Evolutionary conservation across 35 echinoderm and acorn worm genomes (phyloP).

Genomic region (Chiridota heheva): DNA sequence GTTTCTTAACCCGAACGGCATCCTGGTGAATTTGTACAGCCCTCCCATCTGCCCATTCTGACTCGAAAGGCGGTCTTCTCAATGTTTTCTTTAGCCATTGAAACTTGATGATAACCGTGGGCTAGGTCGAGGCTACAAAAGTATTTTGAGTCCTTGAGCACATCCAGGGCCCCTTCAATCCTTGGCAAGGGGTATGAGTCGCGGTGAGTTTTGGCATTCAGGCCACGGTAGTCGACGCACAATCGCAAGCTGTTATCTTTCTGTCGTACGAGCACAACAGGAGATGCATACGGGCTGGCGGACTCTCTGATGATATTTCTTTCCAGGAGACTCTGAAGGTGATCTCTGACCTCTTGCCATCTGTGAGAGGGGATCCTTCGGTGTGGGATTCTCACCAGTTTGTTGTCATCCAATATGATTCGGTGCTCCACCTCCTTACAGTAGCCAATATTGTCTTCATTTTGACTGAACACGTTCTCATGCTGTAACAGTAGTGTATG

Average conservation of each 20-base stretch:
- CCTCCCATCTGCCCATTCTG: too few species aligned
- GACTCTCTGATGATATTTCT: conserved; percentile 43
- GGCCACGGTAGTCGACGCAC: conserved; percentile 44
- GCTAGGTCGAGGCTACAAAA: too few species aligned
- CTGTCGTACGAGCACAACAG: conserved; percentile 47
- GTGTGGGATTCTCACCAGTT: conserved; percentile 15
- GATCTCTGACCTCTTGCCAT: conserved; percentile 13
- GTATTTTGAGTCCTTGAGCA: conserved; percentile 1
- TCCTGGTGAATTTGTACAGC: conserved; percentile 38
- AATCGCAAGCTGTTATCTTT: conserved; percentile 36
- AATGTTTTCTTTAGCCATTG: not conserved
- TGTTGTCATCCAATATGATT: conserved; percentile 31
- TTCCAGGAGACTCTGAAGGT: conserved; percentile 32
- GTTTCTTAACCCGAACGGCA: conserved; percentile 28
- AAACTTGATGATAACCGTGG: not conserved
- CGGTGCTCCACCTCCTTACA: not conserved
- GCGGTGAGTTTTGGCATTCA: not conserved
- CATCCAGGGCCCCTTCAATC: conserved; percentile 14
- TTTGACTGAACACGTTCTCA: not conserved
- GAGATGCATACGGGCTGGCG: conserved; percentile 33
- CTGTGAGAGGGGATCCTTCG: conserved; percentile 17
- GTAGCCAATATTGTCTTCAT: conserved; percentile 33
- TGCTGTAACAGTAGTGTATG: too few species aligned
- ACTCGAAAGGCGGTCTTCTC: not conserved
- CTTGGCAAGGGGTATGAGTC: conserved; percentile 31